A percentile compares a stretch with the other conserved stretches of the same genome.
Conservation (phyloP, 1,140 invertebrate genomes). For the Dendroctonus ponderosae region DNA sequence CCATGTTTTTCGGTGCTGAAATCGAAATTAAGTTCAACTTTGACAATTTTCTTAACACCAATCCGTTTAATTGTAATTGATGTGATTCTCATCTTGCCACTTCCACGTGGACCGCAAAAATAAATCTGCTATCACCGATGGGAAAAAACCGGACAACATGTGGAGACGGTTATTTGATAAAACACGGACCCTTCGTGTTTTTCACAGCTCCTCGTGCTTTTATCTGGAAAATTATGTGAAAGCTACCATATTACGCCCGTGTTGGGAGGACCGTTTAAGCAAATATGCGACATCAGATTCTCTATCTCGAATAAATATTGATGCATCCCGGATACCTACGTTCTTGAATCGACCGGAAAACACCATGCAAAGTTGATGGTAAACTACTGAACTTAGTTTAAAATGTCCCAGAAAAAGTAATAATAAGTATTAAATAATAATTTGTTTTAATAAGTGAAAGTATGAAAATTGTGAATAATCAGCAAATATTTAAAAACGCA, state of each 20-base stretch:
- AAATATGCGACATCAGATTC: constrained; percentile 39
- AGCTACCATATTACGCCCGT: constrained; percentile 38
- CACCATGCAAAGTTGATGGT: neutral
- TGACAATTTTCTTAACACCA: too few relatives aligned
- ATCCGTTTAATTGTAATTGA: too few relatives aligned
- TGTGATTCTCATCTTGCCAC: too few relatives aligned
- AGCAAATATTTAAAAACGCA: neutral
- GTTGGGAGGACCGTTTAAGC: constrained; percentile 37
- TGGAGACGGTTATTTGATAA: constrained; percentile 21
- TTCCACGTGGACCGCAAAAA: too few relatives aligned
- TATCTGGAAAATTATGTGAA: constrained; percentile 37
- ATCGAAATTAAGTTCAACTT: too few relatives aligned
- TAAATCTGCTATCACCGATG: neutral
- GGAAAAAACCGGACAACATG: constrained; percentile 16
- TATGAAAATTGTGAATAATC: neutral
- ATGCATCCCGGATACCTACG: constrained; percentile 24
- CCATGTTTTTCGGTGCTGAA: too few relatives aligned
- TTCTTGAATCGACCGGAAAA: constrained; percentile 5
- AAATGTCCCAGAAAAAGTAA: neutral
- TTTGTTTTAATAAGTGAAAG: constrained; percentile 1
- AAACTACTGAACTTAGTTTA: neutral
- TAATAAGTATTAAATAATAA: neutral
- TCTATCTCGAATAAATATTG: constrained; percentile 39
- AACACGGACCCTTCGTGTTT: constrained; percentile 23
- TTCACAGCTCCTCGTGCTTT: constrained; percentile 18